Evolutionary conservation across 2,113 vertebrate genomes (phyloP), one percentile per base, ranked within the genome.

Genomic region (Urocolius indicus): DNA sequence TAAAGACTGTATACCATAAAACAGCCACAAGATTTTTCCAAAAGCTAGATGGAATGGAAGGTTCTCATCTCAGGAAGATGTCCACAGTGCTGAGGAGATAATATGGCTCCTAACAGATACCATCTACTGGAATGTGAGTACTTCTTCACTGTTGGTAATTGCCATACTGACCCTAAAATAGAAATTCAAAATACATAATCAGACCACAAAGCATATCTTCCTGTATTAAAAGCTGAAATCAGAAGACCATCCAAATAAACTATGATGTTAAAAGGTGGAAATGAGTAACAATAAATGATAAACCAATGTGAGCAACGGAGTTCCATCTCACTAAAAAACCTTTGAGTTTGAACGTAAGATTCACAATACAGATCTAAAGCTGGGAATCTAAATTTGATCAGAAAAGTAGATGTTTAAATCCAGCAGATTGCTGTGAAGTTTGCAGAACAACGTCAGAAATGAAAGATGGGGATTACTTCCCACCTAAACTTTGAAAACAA

Each of bases 111-210:
- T 97, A 97, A 94, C 0, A 96, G 91, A 90, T 88, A 95, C 66
- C 97, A 96, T 95, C 95, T 98, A 97, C 73, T 76, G 98, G 98
- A 98, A 97, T 98, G 97, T 93, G 95, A 96, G 51, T 77, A 96
- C 76, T 97, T 97, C 97, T 98, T 99, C 98, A 99, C 97, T 99
- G 99, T 97, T 99, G 99, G 90, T 99, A 99, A 97, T 99, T 99
- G 98, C 99, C 99, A 97, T 99, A 99, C 84, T 99, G 99, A 98
- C 98, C 99, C 99, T 99, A 97, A 97, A 67, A 97, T 96, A 88
- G 38, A 98, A 97, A 86, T 34, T 58, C 20, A 58, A 90, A 97
- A 96, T 15, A 96, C 2, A 45, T 24, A 34, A 94, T 97, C 91
- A 98, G 92, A 66, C 26, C 58, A 93, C 30, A 59, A 90, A 20